A percentile compares a stretch with the other conserved stretches of the same genome.
Conservation (phyloP, 2,797 vertebrate genomes). For the Aeoliscus strigatus region DNA sequence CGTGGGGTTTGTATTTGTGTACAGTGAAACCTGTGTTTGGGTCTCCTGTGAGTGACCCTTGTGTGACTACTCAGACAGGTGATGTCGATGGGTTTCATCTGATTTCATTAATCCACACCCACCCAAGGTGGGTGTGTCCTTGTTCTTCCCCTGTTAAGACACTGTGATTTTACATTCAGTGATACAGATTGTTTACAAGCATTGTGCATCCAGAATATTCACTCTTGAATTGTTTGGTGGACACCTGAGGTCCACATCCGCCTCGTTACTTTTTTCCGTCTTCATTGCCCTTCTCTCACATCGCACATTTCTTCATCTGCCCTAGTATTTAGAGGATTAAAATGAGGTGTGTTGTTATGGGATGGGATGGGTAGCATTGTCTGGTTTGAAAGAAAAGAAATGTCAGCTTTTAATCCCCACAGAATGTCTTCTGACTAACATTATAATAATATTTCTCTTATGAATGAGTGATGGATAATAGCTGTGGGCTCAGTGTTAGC, state of each 20-base stretch:
- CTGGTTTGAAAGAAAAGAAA: conserved; percentile 5
- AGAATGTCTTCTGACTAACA: conserved; percentile 1
- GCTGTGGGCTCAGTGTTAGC: conserved; percentile 11
- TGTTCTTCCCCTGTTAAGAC: conserved; percentile 19
- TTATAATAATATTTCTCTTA: conserved; percentile 5
- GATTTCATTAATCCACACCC: conserved; percentile 33
- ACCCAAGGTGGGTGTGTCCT: conserved; percentile 23
- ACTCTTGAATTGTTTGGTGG: conserved; percentile 19
- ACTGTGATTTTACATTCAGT: conserved; percentile 11
- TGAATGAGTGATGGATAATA: conserved; percentile 9
- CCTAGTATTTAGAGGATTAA: background rate
- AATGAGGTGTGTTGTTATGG: background rate
- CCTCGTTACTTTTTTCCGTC: conserved; percentile 16
- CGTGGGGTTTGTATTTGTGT: conserved; percentile 24
- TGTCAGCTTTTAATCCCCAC: background rate
- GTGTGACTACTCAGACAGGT: conserved; percentile 25
- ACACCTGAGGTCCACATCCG: conserved; percentile 28
- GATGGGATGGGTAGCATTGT: too few relatives aligned
- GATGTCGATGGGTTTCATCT: conserved; percentile 36
- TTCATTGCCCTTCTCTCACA: background rate
- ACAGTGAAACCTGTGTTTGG: conserved; percentile 20
- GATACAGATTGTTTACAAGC: conserved; percentile 14
- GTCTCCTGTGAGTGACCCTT: conserved; percentile 30
- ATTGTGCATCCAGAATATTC: conserved; percentile 15
- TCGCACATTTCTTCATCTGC: background rate